Percentiles rank a stretch among this genome's conserved stretches.
phyloP scores from a whole-genome alignment of 35 echinoderm and acorn worm genomes.

The Nesometra sesokonis region DNA sequence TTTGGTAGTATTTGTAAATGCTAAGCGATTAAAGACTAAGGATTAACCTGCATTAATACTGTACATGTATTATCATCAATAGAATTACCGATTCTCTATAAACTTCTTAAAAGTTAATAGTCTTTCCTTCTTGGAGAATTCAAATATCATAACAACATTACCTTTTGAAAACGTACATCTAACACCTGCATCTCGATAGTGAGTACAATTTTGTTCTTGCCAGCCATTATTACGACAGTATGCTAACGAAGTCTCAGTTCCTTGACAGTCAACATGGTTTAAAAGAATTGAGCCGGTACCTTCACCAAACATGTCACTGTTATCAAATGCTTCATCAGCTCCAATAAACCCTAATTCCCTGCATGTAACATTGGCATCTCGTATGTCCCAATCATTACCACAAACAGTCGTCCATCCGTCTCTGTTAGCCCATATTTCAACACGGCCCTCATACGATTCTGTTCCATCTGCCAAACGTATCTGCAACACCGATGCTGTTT shows the following conservation, averaged over 20 bases:
- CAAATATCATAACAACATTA: no score
- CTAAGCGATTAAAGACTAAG: no score
- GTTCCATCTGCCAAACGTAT: background rate
- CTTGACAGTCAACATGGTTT: slow-evolving; percentile 23
- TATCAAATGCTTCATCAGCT: background rate
- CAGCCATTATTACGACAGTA: slow-evolving; percentile 13
- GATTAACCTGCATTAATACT: no score
- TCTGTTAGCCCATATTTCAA: background rate
- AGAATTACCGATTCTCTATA: no score
- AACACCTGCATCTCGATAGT: slow-evolving; percentile 21
- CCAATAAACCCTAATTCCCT: background rate
- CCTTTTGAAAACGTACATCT: slow-evolving; percentile 4
- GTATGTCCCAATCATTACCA: background rate
- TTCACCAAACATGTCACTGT: background rate
- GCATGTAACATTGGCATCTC: background rate
- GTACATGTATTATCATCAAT: no score
- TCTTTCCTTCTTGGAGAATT: no score
- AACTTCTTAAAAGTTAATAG: no score
- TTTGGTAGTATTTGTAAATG: no score
- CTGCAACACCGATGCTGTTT: background rate
- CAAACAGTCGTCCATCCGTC: background rate
- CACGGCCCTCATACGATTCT: background rate
- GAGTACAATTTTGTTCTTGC: slow-evolving; percentile 14
- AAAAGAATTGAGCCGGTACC: slow-evolving; percentile 15
- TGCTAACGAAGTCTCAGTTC: slow-evolving; percentile 2